Base-by-base conservation (phyloP, 2,113 vertebrate genomes). In the Porphyrio hochstetteri region DNA sequence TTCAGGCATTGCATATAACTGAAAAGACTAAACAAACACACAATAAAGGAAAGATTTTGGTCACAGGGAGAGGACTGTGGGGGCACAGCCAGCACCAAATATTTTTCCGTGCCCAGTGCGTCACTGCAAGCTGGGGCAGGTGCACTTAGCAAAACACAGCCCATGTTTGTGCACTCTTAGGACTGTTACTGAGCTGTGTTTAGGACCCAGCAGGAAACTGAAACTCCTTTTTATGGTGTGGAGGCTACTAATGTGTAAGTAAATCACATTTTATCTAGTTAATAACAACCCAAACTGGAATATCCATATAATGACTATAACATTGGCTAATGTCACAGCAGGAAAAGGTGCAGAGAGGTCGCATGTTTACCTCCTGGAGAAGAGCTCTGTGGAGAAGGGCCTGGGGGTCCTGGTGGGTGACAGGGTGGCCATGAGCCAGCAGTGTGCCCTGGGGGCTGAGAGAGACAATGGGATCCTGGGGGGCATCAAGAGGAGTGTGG, bases 201-300 rank as follows among this genome's bases (percentile, higher is more conserved):
- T 76, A 76, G 90, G 70, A 69, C 44, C 29, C 90, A 86, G 85
- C 82, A 95, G 95, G 95, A 95, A 97, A 95, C 59, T 93, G 95
- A 95, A 96, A 94, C 75, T 93, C 35, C 21, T 94, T 94, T 91
- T 78, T 53, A 42, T 85, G 53, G 29, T 60, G 33, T 29, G 55
- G 57, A 93, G 57, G 38, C 23, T 42, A 56, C 33, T 11, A 16
- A 57, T 40, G 61, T 79, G 48, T 48, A 59, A 86, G 65, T 36
- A 88, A 91, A 88, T 64, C 53, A 72, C 20, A 20, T 25, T 65
- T 89, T 71, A 27, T 38, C 65, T 90, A 42, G 20, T 68, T 72
- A 68, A 68, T 79, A 91, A 60, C 63, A 88, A 24, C 21, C 25
- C 56, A 50, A 81, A 79, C 53, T 46, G 46, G 61, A 79, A 46